These are phyloP conservation scores for Halcyon smyrnensis DNA, from an alignment of 2,797 vertebrate genomes.

Conservation along the genomic window DNA sequence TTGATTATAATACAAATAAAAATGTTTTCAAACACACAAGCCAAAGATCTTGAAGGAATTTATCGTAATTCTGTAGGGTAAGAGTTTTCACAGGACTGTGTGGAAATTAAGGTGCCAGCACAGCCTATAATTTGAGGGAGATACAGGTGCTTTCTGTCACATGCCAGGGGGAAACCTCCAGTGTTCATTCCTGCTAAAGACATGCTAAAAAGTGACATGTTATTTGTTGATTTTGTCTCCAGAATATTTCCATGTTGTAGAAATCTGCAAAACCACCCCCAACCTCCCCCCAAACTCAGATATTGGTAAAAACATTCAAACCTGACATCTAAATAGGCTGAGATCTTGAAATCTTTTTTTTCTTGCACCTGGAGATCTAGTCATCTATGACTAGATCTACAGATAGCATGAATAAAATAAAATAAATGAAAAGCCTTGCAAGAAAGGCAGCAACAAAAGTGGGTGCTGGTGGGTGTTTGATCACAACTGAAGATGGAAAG, in stretches of 20 bases:
- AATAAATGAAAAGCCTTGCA: not conserved
- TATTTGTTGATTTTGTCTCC: not conserved
- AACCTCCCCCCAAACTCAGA: not conserved
- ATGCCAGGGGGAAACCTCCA: not conserved
- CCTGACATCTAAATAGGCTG: not conserved
- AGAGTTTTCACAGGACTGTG: not conserved
- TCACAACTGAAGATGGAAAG: not conserved
- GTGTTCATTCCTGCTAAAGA: not conserved
- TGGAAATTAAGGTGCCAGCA: not conserved
- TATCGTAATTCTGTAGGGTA: not conserved
- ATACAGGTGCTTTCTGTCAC: not conserved
- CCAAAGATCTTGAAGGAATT: not conserved
- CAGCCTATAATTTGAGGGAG: not conserved
- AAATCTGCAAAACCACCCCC: not conserved
- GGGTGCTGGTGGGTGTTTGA: not conserved
- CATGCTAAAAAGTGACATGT: not conserved
- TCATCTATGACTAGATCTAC: not conserved
- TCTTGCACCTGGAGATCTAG: not conserved
- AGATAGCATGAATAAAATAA: not conserved
- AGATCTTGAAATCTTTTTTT: not conserved
- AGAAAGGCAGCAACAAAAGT: not conserved
- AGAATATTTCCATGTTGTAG: not conserved
- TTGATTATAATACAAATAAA: not conserved
- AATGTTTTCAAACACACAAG: not conserved
- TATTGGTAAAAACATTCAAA: not conserved